These are phyloP conservation scores for Bombus ignitus DNA, from an alignment of 1,140 invertebrate genomes.

Conservation along the genomic window DNA sequence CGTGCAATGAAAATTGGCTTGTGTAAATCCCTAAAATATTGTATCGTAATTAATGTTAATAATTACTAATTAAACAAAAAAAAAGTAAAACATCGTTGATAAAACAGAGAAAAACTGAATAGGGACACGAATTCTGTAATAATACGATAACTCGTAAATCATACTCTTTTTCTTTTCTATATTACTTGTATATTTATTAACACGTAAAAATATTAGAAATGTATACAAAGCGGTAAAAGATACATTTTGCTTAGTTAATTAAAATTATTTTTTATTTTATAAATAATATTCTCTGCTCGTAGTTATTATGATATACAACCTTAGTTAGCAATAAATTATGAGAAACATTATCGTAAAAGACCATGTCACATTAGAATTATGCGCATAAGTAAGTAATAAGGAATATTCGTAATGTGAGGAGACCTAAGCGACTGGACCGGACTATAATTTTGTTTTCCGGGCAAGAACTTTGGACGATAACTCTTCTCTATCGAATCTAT, in stretches of 20 bases:
- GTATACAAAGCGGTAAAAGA: not conserved
- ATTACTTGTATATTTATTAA: not conserved
- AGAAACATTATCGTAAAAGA: too few relatives aligned
- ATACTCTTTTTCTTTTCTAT: not conserved
- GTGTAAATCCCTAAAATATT: not conserved
- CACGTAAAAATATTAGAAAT: not conserved
- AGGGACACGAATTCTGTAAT: not conserved
- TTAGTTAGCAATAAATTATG: not conserved
- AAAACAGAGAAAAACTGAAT: not conserved
- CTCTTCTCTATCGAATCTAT: too few relatives aligned
- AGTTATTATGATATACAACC: not conserved
- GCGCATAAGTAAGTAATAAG: too few relatives aligned
- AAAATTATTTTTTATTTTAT: not conserved
- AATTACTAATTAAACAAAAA: not conserved
- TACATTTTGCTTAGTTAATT: not conserved
- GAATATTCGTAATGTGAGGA: rapidly evolving
- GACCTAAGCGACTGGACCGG: too few relatives aligned
- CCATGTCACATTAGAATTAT: too few relatives aligned
- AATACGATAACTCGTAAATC: not conserved
- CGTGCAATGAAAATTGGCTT: not conserved
- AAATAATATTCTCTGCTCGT: too few relatives aligned
- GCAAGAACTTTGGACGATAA: too few relatives aligned
- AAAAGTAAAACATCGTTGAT: too few relatives aligned
- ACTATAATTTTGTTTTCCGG: too few relatives aligned
- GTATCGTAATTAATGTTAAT: not conserved